Conservation (phyloP, 2,888 invertebrate species). For the Leucophora obtusa region DNA sequence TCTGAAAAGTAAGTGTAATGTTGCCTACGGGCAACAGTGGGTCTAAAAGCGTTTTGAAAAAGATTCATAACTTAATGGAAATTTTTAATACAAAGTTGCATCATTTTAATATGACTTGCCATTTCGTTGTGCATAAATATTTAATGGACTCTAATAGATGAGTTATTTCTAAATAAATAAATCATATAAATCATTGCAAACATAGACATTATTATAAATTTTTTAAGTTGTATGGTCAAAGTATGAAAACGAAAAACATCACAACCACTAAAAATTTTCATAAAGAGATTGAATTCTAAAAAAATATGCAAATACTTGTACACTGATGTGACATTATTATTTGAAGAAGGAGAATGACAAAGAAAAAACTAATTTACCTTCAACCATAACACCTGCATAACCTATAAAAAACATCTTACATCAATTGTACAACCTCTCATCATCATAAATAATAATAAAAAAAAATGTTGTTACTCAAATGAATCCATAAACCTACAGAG, state of each 20-base stretch:
- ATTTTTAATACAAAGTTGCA: too few species aligned
- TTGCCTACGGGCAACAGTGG: too few species aligned
- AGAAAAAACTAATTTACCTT: constrained; percentile 40
- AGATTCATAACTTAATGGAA: too few species aligned
- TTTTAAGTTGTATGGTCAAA: not conserved
- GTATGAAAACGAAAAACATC: not conserved
- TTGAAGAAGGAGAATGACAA: not conserved
- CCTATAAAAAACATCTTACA: constrained; percentile 55
- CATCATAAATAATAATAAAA: constrained; percentile 30
- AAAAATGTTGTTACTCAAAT: constrained; percentile 38
- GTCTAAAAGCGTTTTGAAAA: too few species aligned
- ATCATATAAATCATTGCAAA: not conserved
- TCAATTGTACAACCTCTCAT: constrained; percentile 57
- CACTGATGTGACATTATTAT: not conserved
- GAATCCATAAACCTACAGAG: constrained; percentile 44
- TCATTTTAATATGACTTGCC: too few species aligned
- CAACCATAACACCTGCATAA: constrained; percentile 59
- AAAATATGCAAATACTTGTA: not conserved
- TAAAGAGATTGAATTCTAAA: not conserved
- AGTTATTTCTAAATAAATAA: not conserved
- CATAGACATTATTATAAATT: not conserved
- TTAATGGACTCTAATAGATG: too few species aligned
- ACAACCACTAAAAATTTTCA: not conserved
- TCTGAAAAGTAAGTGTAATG: too few species aligned
- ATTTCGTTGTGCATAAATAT: too few species aligned